Conservation (phyloP, 2,113 vertebrate species). For the Brachyhypopomus gauderio region DNA sequence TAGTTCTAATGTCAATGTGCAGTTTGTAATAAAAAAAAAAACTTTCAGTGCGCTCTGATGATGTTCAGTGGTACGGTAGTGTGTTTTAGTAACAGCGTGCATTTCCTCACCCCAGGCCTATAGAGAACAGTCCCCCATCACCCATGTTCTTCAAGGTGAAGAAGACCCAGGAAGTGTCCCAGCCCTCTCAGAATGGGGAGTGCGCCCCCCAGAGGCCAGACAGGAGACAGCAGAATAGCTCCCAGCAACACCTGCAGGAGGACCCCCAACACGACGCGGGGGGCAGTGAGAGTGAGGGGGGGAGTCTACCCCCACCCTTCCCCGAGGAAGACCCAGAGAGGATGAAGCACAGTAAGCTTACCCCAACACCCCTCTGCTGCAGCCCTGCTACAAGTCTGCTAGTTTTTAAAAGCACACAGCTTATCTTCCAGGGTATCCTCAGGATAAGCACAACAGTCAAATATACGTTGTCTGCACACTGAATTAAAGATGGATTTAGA, state of each 20-base stretch:
- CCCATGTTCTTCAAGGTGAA: conserved; percentile 88
- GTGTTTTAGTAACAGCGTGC: conserved; percentile 17
- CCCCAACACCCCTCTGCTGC: background rate
- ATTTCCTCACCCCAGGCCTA: conserved; percentile 71
- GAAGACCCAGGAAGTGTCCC: conserved; percentile 78
- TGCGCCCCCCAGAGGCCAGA: conserved; percentile 71
- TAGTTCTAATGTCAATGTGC: background rate
- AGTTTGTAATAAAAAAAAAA: background rate
- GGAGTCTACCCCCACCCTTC: conserved; percentile 68
- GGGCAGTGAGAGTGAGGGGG: conserved; percentile 72
- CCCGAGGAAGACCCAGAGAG: conserved; percentile 90
- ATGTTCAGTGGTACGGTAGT: background rate
- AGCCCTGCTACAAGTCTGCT: too few species aligned
- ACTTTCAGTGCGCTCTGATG: too few species aligned
- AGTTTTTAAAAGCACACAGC: too few species aligned
- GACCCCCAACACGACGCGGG: conserved; percentile 58
- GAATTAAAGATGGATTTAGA: too few species aligned
- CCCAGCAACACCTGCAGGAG: conserved; percentile 57
- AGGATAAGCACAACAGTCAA: too few species aligned
- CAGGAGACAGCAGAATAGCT: conserved; percentile 67
- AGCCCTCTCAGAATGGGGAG: conserved; percentile 84
- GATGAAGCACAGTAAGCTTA: conserved; percentile 93
- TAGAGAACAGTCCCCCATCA: conserved; percentile 80
- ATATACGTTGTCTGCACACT: too few species aligned
- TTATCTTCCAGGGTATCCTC: too few species aligned